Base-by-base conservation (phyloP, 1,140 invertebrate species). In the Drosophila kanapiae region DNA sequence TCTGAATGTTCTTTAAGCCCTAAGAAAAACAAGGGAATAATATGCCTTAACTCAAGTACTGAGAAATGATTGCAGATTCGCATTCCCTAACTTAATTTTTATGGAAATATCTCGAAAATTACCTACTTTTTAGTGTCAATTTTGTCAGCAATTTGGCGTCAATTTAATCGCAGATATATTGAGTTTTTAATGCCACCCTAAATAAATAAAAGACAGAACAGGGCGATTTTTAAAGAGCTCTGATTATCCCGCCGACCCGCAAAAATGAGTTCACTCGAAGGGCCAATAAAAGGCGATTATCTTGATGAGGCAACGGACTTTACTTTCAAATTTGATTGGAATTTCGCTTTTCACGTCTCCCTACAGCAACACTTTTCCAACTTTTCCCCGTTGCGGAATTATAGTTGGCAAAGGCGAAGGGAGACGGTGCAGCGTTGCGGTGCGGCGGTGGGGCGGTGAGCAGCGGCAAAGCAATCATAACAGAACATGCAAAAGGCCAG, bases 401-500 rank as follows among this genome's bases (percentile, higher is more conserved):
- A 57, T 40, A 38, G 48, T 27, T 33, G 33, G 33, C 54, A 16
- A 18, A 3, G 23, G 23, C 33, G n/a, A 1, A 4, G 14, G 48
- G 29, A 0, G 49, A 13, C 9, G n/a, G 29, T 33, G 14, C 29
- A 16, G 38, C 6, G n/a, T 37, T 42, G 62, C 4, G 29, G 8
- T 37, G 23, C n/a, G 14, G n/a, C n/a, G 33, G 23, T 27, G 43
- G 23, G 23, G 1, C 23, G 23, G 23, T 23, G 6, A 31, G 7
- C 4, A 51, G 23, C 18, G 9, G 63, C n/a, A 64, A 58, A 47
- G 59, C 72, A 84, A 84, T 85, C 81, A 85, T 76, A 80, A 67
- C 78, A 47, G 35, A 70, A 60, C 71, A 81, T 85, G 82, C 82
- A 72, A 84, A 72, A 35, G 69, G 67, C 23, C 43, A 49, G 45